Conservation (phyloP, 2,113 vertebrate genomes). For the Gavialis gangeticus region DNA sequence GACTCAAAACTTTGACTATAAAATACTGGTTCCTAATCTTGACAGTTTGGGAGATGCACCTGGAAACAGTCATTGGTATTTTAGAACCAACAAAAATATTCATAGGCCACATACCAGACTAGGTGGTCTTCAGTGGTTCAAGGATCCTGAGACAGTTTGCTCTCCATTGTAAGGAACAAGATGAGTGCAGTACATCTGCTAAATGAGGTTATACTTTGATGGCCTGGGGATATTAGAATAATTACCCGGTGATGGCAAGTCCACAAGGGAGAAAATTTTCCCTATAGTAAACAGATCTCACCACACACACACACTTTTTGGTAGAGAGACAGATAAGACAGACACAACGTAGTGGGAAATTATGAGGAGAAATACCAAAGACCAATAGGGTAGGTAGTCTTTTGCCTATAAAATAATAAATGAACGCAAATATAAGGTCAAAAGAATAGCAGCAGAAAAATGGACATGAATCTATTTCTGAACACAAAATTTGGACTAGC, state of each 20-base stretch:
- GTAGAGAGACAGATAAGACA: no score
- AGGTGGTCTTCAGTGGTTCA: not conserved
- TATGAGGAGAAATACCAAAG: no score
- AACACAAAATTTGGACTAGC: no score
- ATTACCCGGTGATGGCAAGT: not conserved
- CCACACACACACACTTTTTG: no score
- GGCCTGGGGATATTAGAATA: not conserved
- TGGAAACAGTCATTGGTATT: not conserved
- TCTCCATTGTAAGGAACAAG: not conserved
- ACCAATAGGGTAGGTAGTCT: no score
- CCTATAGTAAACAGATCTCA: no score
- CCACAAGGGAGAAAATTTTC: not conserved
- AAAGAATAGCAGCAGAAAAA: no score
- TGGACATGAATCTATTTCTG: no score
- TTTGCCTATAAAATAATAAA: no score
- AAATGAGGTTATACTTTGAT: not conserved
- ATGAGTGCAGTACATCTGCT: not conserved
- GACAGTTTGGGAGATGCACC: not conserved
- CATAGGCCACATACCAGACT: not conserved
- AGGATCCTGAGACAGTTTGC: not conserved
- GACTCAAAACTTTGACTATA: not conserved
- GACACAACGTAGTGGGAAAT: no score
- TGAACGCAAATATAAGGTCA: no score
- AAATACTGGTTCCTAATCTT: not conserved
- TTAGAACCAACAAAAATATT: not conserved